These are phyloP conservation scores for Chiloscyllium plagiosum DNA, from an alignment of 2,113 vertebrate species.

Conservation along the genomic window DNA sequence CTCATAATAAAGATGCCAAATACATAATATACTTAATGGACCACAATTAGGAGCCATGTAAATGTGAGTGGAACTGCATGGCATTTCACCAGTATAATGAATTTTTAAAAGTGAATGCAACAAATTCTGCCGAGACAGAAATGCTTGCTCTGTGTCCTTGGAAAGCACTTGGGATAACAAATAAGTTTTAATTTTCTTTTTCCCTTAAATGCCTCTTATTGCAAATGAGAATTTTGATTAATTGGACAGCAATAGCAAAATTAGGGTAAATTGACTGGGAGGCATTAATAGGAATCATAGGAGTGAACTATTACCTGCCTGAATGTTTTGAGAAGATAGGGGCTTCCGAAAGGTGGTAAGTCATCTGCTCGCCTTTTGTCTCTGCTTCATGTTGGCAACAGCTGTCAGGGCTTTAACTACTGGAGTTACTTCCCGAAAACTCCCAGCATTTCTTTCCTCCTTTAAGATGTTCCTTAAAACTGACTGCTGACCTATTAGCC, in stretches of 20 bases:
- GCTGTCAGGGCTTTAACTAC: not conserved
- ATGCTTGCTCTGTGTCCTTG: not conserved
- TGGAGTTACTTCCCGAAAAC: not conserved
- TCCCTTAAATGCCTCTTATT: not conserved
- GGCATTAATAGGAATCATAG: not conserved
- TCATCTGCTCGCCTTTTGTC: not conserved
- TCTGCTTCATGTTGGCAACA: not conserved
- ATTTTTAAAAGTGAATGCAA: not conserved
- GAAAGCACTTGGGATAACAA: not conserved
- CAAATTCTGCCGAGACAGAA: not conserved
- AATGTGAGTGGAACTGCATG: not conserved
- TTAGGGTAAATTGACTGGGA: not conserved
- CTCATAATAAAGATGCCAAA: not conserved
- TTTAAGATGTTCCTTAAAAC: not conserved
- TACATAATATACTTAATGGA: not conserved
- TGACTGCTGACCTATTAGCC: not conserved
- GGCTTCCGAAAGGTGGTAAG: not conserved
- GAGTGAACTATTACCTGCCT: not conserved
- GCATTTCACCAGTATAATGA: not conserved
- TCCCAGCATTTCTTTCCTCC: not conserved
- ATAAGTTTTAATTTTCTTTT: not conserved
- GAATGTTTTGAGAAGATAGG: too few species aligned
- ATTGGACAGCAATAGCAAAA: not conserved
- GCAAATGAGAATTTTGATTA: not conserved
- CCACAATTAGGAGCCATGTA: not conserved